Percentiles rank a stretch among this genome's conserved stretches.
Conservation (phyloP, 2,113 vertebrate genomes). For the Perca fluviatilis region DNA sequence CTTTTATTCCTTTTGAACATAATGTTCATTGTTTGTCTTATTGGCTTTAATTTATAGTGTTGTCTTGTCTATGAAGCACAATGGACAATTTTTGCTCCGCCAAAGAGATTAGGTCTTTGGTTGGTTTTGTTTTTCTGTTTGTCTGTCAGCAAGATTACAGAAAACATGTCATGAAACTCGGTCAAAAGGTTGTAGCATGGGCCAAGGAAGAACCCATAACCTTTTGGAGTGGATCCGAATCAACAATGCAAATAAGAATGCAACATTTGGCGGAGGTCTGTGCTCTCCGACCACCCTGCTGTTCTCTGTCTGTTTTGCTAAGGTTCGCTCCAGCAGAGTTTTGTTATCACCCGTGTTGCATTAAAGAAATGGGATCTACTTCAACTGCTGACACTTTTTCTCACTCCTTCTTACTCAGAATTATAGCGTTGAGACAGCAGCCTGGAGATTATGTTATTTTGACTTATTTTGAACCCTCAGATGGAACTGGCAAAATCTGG, state of each 20-base stretch:
- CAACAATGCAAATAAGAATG: too few relatives aligned
- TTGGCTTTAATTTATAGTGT: constrained; percentile 30
- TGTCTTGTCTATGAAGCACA: constrained; percentile 30
- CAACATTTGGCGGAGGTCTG: too few relatives aligned
- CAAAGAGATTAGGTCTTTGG: too few relatives aligned
- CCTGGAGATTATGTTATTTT: neutral
- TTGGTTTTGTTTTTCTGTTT: too few relatives aligned
- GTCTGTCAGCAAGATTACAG: too few relatives aligned
- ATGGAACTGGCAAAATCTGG: neutral
- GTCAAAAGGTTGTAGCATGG: too few relatives aligned
- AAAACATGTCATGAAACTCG: too few relatives aligned
- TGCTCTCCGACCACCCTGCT: too few relatives aligned
- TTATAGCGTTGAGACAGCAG: neutral
- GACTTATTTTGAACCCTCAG: neutral
- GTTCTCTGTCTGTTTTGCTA: neutral
- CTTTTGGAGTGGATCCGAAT: too few relatives aligned
- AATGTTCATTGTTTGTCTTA: constrained; percentile 26
- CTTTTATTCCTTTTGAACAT: constrained; percentile 13
- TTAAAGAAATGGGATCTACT: constrained; percentile 2
- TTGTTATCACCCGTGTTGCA: constrained; percentile 5
- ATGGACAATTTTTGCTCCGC: neutral
- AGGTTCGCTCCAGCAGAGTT: constrained; percentile 12
- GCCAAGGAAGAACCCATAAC: too few relatives aligned
- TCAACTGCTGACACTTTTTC: constrained; percentile 5
- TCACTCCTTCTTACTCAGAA: neutral